These are phyloP conservation scores for Ardeotis arabs DNA, from an alignment of 2,113 vertebrate genomes.

Conservation along the genomic window DNA sequence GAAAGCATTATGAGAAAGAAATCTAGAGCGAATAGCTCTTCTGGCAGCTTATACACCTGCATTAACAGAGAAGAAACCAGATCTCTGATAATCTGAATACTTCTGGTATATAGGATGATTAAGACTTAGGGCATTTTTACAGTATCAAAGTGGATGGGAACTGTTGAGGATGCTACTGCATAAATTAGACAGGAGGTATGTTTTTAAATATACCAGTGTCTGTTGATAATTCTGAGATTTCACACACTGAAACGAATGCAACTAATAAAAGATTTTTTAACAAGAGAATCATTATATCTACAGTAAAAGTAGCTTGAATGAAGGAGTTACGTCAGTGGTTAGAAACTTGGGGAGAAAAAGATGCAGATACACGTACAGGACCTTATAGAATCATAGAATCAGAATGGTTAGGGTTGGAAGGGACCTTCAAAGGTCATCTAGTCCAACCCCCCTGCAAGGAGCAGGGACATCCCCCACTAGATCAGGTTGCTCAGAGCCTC, in stretches of 20 bases:
- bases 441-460: too few relatives aligned
- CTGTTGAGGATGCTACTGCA: not conserved
- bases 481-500: too few relatives aligned
- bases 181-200: not conserved
- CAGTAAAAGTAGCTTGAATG: conserved; percentile 9
- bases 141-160: not conserved
- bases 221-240: not conserved
- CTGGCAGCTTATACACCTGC: not conserved
- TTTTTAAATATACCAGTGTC: not conserved
- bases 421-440: too few relatives aligned
- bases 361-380: not conserved
- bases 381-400: not conserved
- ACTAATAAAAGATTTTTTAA: not conserved
- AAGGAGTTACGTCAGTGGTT: not conserved
- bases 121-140: not conserved
- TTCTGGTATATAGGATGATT: not conserved
- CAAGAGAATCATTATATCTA: not conserved
- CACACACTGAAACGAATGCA: not conserved
- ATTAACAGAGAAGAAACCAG: not conserved
- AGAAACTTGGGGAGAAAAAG: not conserved
- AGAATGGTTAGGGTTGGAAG: too few relatives aligned
- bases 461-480: too few relatives aligned
- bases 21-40: not conserved
- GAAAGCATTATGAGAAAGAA: not conserved
- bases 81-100: not conserved